Conservation (phyloP, 2,113 vertebrate genomes). For the Halcyon senegalensis region DNA sequence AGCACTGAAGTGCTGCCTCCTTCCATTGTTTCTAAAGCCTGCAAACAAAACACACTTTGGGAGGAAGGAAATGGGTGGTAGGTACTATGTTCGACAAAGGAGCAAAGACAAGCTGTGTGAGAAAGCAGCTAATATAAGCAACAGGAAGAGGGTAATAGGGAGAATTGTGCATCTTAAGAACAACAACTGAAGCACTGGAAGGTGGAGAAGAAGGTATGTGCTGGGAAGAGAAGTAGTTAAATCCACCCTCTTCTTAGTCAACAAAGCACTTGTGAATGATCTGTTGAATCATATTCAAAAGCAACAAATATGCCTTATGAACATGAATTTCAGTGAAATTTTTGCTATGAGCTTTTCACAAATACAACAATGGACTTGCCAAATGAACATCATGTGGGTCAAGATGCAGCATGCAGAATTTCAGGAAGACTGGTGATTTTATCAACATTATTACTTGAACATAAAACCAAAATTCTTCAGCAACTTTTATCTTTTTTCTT, state of each 20-base stretch:
- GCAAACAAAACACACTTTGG: neutral
- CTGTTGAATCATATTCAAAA: neutral
- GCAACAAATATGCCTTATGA: neutral
- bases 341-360: neutral
- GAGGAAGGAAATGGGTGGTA: slow-evolving; percentile 62
- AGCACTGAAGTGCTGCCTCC: neutral
- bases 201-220: neutral
- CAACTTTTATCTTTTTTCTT: neutral
- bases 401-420: neutral
- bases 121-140: slow-evolving; percentile 33
- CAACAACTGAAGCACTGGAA: neutral
- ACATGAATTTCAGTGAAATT: neutral
- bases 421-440: neutral
- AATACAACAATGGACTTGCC: neutral
- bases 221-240: neutral
- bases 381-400: neutral
- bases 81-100: neutral
- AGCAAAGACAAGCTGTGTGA: slow-evolving; percentile 18
- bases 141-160: slow-evolving; percentile 43
- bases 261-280: neutral
- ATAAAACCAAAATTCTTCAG: neutral
- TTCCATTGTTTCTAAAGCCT: slow-evolving; percentile 29
- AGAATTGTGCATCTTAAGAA: neutral
- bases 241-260: neutral
- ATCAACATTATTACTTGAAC: neutral